phyloP scores from a whole-genome alignment of 2,113 vertebrate species.

The Bucco capensis region DNA sequence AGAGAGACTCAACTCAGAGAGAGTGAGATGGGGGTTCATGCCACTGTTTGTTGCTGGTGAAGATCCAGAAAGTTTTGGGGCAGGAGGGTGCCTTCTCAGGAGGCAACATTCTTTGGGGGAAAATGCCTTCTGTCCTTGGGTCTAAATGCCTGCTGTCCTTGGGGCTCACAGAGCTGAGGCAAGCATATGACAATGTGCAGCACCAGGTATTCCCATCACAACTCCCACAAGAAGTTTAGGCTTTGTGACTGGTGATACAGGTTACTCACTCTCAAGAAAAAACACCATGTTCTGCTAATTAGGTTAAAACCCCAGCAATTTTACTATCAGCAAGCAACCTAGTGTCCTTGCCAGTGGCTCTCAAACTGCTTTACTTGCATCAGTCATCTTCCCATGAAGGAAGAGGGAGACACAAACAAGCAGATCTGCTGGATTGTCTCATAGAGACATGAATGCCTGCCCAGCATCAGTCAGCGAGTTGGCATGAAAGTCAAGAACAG shows the following conservation, averaged over 20 bases:
- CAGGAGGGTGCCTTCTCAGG: background rate
- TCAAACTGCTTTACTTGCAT: background rate
- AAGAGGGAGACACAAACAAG: background rate
- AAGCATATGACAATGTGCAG: background rate
- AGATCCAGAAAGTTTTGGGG: background rate
- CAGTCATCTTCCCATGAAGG: background rate
- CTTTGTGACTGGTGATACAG: background rate
- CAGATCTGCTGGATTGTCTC: background rate
- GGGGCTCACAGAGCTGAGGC: background rate
- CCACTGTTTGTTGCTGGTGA: background rate
- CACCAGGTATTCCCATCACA: fast-evolving
- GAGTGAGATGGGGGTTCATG: background rate
- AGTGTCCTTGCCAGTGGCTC: background rate
- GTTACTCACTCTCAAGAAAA: background rate
- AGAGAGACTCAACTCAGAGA: background rate
- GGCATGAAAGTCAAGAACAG: background rate
- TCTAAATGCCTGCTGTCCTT: no score
- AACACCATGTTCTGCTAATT: background rate
- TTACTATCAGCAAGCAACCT: background rate
- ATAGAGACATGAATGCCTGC: background rate
- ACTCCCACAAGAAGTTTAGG: background rate
- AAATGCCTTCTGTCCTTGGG: background rate
- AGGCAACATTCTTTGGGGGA: background rate
- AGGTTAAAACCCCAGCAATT: background rate
- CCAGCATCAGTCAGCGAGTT: background rate